phyloP scores from a whole-genome alignment of 2,797 vertebrate species.

The Silurus lanzhouensis region DNA sequence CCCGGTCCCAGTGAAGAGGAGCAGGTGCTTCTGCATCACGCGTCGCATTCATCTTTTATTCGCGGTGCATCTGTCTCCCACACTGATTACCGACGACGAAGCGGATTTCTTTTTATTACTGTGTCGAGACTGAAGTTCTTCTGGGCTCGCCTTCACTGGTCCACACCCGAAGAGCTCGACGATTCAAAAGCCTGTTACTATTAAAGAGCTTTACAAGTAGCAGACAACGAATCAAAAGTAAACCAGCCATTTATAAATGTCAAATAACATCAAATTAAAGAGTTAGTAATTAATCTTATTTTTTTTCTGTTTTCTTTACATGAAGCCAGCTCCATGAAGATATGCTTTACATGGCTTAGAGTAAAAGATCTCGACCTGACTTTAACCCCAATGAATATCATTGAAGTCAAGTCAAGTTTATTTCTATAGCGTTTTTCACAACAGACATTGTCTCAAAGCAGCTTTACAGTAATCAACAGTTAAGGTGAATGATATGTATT shows the following conservation, averaged over 20 bases:
- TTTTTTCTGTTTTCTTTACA: background rate
- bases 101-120: slow-evolving; percentile 46
- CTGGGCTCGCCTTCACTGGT: slow-evolving; percentile 26
- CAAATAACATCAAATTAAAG: background rate
- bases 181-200: slow-evolving; percentile 18
- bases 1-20: slow-evolving; percentile 49
- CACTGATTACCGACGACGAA: slow-evolving; percentile 51
- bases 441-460: too few species aligned
- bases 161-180: slow-evolving; percentile 7
- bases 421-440: too few species aligned
- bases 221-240: background rate
- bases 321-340: too few species aligned
- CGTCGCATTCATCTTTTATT: slow-evolving; percentile 58
- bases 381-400: too few species aligned
- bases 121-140: slow-evolving; percentile 34
- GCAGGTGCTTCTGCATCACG: slow-evolving; percentile 58
- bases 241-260: background rate
- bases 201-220: slow-evolving; percentile 10
- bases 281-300: background rate
- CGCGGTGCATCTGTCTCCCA: slow-evolving; percentile 53
- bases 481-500: too few species aligned
- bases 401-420: too few species aligned
- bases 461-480: too few species aligned
- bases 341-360: too few species aligned
- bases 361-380: too few species aligned